phyloP scores from a whole-genome alignment of 2,113 vertebrate species.

The Microcebus murinus region DNA sequence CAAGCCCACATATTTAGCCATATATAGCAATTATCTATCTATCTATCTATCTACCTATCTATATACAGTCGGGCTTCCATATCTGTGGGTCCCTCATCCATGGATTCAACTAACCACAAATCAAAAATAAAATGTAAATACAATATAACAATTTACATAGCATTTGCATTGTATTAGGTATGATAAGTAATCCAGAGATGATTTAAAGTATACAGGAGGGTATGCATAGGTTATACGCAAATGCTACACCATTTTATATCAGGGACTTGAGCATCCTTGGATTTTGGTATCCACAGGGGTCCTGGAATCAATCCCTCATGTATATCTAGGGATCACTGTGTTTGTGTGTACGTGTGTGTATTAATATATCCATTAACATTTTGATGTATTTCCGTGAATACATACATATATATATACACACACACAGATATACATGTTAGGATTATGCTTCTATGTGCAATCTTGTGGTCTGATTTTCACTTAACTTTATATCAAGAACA shows the following conservation, averaged over 20 bases:
- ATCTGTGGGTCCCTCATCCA: background rate
- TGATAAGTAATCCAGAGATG: background rate
- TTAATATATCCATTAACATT: background rate
- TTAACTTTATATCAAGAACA: background rate
- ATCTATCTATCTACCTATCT: background rate
- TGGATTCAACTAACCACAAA: background rate
- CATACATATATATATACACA: background rate
- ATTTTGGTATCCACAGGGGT: background rate
- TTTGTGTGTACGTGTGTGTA: background rate
- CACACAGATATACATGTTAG: background rate
- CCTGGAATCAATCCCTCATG: background rate
- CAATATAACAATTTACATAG: background rate
- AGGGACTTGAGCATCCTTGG: background rate
- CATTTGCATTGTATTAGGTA: background rate
- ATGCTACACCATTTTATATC: background rate
- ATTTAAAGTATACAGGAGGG: background rate
- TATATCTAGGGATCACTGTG: background rate
- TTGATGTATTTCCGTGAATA: background rate
- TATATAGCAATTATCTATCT: background rate
- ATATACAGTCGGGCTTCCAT: background rate
- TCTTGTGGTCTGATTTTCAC: slow-evolving; percentile 11
- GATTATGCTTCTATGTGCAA: background rate
- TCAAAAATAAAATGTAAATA: background rate
- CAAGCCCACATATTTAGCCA: background rate
- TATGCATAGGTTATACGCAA: background rate